Evolutionary conservation across 2,113 vertebrate species (phyloP).

Genomic region (Sakesphorus luctuosus): DNA sequence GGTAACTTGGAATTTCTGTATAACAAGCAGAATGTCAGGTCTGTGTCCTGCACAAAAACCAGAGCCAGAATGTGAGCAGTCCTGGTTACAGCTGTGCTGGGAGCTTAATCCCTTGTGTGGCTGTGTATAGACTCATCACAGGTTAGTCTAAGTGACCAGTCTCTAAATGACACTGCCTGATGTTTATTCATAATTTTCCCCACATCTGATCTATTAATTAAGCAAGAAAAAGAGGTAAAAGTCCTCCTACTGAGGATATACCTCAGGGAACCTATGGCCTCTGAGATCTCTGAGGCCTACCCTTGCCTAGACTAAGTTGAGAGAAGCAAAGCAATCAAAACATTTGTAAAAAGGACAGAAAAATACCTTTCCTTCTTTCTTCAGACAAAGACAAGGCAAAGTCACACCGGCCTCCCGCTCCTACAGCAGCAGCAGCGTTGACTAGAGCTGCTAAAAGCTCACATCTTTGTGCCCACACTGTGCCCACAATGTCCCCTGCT

Average conservation of each 20-base stretch:
- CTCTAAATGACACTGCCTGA: background rate
- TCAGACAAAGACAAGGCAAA: slow-evolving; percentile 4
- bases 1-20: background rate
- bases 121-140: background rate
- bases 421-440: background rate
- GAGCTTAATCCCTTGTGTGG: background rate
- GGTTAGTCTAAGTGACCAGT: background rate
- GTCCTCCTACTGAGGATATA: background rate
- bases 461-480: background rate
- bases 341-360: background rate
- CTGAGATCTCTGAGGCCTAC: background rate
- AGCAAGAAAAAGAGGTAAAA: background rate
- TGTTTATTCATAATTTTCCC: slow-evolving; percentile 43
- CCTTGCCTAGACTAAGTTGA: background rate
- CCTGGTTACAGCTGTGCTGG: background rate
- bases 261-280: background rate
- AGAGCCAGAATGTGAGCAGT: background rate
- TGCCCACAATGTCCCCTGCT: background rate
- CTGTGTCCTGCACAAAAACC: background rate
- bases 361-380: background rate
- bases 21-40: background rate
- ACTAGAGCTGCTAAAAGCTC: background rate
- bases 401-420: background rate
- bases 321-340: background rate
- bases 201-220: slow-evolving; percentile 34